Base-by-base conservation (phyloP, 2,797 vertebrate genomes). In the Acrossocheilus wenchowensis region DNA sequence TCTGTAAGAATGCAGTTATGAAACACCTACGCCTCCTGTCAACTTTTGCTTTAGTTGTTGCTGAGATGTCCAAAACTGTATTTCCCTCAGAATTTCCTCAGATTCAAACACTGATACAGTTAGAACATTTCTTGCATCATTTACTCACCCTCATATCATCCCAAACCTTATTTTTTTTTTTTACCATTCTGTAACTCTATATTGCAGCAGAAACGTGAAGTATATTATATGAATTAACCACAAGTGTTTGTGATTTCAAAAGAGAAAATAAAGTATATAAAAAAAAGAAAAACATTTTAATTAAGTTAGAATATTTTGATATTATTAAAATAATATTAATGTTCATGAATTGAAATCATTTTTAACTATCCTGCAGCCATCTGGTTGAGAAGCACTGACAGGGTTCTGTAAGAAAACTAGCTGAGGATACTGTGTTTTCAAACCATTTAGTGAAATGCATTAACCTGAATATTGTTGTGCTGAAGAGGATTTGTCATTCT, bases 11-110 rank as follows among this genome's bases (percentile, higher is more conserved):
- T 86, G 83, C 82, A 74, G 82, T 88, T 89, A 84, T 87, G 87
- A 89, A 89, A 90, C 84, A 83, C 83, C 83, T 81, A 81, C 23
- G 75, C 48, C 86, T 87, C 84, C 74, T 87, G 81, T 81, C 89
- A 87, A 30, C 54, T 73, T 84, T 34, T 80, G 57, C 68, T 0
- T 75, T 64, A 11, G 41, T 17, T 66, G 21, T 36, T 74, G 57
- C 57, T 14, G 8, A 73, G 50, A 73, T 60, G n/a, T 73, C 21
- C 4, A 52, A 36, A 81, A 83, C 19, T 30, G 5, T 43, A 12
- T 72, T 72, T 60, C 34, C 6, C 45, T 39, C 45, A 11, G 45
- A 19, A 54, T 71, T 54, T 34, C 30, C 39, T 80, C n/a, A 21
- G 26, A 39, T 83, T 74, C 19, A 34, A 54, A 17, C 8, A 8